phyloP scores from a whole-genome alignment of 2,888 invertebrate genomes.

The Cephus rjabovi region DNA sequence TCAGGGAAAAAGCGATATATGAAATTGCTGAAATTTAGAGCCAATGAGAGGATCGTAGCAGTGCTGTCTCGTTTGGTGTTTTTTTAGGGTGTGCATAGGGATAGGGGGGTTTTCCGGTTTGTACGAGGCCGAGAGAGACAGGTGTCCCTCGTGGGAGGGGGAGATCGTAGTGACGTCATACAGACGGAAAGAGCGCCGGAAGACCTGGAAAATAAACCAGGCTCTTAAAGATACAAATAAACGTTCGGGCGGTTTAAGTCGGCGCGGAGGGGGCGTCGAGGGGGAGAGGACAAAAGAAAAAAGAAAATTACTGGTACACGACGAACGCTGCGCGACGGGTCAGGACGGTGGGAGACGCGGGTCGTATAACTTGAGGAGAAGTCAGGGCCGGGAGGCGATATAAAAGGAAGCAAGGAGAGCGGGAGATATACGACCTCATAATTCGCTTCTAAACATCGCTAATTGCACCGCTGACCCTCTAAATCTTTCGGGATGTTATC shows the following conservation, averaged over 20 bases:
- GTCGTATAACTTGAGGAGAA: not conserved
- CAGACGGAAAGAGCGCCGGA: not conserved
- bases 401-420: conserved; percentile 23
- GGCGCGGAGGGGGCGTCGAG: not conserved
- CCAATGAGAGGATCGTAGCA: not conserved
- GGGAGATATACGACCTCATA: conserved; percentile 55
- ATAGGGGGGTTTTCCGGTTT: not conserved
- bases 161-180: not conserved
- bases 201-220: conserved; percentile 32
- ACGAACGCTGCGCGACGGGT: not conserved
- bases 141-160: not conserved
- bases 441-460: conserved; percentile 58
- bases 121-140: not conserved
- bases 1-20: not conserved
- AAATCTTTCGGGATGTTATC: conserved; percentile 54
- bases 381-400: not conserved
- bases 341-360: not conserved
- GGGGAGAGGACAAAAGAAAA: not conserved
- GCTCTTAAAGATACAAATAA: conserved; percentile 39
- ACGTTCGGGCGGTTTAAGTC: conserved; percentile 28
- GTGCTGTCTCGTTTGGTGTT: not conserved
- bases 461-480: conserved; percentile 55
- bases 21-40: not conserved
- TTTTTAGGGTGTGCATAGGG: no score
- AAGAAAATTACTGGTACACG: not conserved